A percentile compares a stretch with the other conserved stretches of the same genome.
These are phyloP conservation scores for Lophotis ruficrista DNA, from an alignment of 2,113 vertebrate genomes.

Conservation along the genomic window DNA sequence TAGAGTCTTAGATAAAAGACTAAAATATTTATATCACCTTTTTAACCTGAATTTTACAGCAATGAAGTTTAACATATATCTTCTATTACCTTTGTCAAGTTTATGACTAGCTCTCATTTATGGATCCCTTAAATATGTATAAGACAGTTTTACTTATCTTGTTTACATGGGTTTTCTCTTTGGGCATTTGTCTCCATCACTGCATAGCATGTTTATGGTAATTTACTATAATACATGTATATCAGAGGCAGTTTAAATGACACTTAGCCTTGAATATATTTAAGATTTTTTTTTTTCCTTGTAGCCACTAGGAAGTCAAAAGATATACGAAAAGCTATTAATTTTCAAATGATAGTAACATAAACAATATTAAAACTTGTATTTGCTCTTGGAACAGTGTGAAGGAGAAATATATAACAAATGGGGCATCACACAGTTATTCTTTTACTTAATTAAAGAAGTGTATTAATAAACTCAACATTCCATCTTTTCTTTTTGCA, in stretches of 20 bases:
- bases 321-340: conserved; percentile 72
- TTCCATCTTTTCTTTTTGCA: conserved; percentile 32
- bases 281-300: conserved; percentile 53
- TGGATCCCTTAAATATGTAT: conserved; percentile 74
- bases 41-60: conserved; percentile 68
- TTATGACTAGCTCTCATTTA: conserved; percentile 70
- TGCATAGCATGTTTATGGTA: conserved; percentile 72
- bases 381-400: conserved; percentile 43
- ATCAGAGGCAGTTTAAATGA: conserved; percentile 74
- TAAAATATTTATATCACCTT: conserved; percentile 69
- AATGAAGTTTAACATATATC: conserved; percentile 67
- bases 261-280: conserved; percentile 73
- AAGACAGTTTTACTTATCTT: conserved; percentile 74
- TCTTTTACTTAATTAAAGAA: conserved; percentile 32
- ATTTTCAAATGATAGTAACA: conserved; percentile 64
- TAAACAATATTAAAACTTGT: conserved; percentile 65
- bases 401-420: conserved; percentile 22
- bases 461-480: conserved; percentile 42
- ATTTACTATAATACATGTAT: conserved; percentile 72
- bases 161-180: conserved; percentile 72
- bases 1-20: conserved; percentile 44
- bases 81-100: conserved; percentile 69
- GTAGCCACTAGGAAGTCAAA: conserved; percentile 61
- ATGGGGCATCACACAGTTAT: conserved; percentile 11
- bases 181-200: conserved; percentile 73